A percentile compares a stretch with the other conserved stretches of the same genome.
phyloP scores from a whole-genome alignment of 2,888 invertebrate species.

The Congeria kusceri region DNA sequence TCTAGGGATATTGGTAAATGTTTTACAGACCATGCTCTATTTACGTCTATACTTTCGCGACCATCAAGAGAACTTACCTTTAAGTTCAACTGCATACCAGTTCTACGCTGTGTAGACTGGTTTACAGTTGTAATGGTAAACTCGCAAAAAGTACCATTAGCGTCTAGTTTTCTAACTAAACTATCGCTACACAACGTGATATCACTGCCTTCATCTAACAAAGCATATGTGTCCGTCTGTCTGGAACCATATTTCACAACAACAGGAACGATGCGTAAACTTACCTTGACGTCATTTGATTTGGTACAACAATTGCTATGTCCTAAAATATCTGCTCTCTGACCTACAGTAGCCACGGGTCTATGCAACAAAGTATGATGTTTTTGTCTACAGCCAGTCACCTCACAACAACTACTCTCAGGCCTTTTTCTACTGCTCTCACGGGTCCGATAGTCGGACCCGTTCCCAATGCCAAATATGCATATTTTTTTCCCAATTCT shows the following conservation, averaged over 20 bases:
- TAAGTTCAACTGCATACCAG: not conserved
- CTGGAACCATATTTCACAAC: not conserved
- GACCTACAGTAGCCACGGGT: not conserved
- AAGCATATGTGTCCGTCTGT: not conserved
- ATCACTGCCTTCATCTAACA: slow-evolving; percentile 2
- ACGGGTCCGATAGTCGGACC: too few species aligned
- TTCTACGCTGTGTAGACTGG: not conserved
- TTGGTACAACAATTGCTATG: not conserved
- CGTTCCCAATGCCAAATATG: too few species aligned
- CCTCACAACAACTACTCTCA: too few species aligned
- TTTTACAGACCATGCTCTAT: not conserved
- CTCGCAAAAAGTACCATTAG: not conserved
- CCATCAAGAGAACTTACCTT: slow-evolving; percentile 4
- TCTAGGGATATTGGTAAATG: not conserved
- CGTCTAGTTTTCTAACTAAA: not conserved
- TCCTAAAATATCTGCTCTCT: not conserved
- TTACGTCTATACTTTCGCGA: not conserved
- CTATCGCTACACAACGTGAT: slow-evolving; percentile 1
- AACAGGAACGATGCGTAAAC: slow-evolving; percentile 16
- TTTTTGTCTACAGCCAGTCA: not conserved
- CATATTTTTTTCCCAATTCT: too few species aligned
- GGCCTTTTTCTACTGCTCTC: too few species aligned
- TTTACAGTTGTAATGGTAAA: slow-evolving; percentile 14
- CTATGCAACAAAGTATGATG: not conserved
- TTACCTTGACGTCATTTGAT: not conserved